A percentile compares a stretch with the other conserved stretches of the same genome.
phyloP scores from a whole-genome alignment of 2,888 invertebrate genomes.

The Lutraria lutraria region DNA sequence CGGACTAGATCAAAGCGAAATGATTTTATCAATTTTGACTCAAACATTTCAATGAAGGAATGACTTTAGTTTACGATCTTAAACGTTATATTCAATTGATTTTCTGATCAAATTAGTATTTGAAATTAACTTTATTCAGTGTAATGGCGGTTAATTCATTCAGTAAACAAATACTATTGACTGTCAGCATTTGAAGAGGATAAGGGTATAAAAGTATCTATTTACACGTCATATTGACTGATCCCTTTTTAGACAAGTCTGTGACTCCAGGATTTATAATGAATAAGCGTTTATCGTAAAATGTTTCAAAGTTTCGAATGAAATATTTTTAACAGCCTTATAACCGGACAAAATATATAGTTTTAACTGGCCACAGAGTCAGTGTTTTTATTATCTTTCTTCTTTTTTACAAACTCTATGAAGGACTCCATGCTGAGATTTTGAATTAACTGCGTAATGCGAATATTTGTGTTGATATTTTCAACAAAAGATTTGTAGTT shows the following conservation, averaged over 20 bases:
- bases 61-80: too few species aligned
- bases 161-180: not conserved
- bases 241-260: too few species aligned
- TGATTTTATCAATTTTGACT: too few species aligned
- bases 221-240: too few species aligned
- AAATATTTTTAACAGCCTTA: not conserved
- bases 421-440: not conserved
- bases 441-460: not conserved
- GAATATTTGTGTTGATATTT: not conserved
- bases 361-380: too few species aligned
- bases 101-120: not conserved
- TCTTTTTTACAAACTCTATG: not conserved
- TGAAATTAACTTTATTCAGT: not conserved
- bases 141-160: not conserved
- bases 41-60: too few species aligned
- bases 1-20: too few species aligned
- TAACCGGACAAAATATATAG: not conserved
- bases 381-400: too few species aligned
- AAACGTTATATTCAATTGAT: not conserved
- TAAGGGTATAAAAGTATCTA: too few species aligned
- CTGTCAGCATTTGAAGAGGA: not conserved
- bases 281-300: not conserved
- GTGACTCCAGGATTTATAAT: not conserved
- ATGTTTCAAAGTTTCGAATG: not conserved
- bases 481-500: not conserved